Evolutionary conservation across 2,888 invertebrate species (phyloP), one percentile per base, ranked within the genome.

Genomic region (Meiosimyza decipiens): DNA sequence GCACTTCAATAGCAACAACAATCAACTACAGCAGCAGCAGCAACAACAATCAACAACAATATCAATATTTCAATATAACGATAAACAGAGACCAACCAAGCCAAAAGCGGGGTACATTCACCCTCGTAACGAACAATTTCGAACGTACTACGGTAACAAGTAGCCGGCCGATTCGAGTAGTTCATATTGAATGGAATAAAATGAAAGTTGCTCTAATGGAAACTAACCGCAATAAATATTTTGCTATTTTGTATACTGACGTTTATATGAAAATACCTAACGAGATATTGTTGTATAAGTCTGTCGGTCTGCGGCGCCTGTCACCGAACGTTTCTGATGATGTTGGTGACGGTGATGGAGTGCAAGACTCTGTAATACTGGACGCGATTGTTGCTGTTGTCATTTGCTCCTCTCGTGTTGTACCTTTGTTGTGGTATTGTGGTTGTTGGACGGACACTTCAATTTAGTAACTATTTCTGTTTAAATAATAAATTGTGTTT

Each of bases 1-100:
- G 72, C 66, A 73, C 78, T 78, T 77, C 73, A 78, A 73, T 72
- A 71, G 67, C 73, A 68, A 77, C 74, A 76, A 73, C 74, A 76
- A 76, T 49, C 40, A 40, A n/a, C n/a, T 12, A 15, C 33, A 12
- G 18, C 22, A 28, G 13, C 33, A n/a, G n/a, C 33, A 22, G 59
- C 18, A 33, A 33, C 49, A 18, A 13, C 22, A 64, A 28, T 4
- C 40, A 7, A 40, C 40, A 40, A 40, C 40, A 40, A 40, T 40
- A 40, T 40, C 40, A 40, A 40, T 40, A 40, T 40, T 40, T 40
- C 40, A 40, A 40, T 40, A 40, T 40, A 40, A 40, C 40, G 40
- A 6, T 40, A 40, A 40, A 40, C 40, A 9, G 40, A 40, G 40
- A 9, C 40, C 64, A 64, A 64, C 28, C n/a, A 51, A 15, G 47